Percentiles rank a stretch among this genome's conserved stretches.
Conservation (phyloP, 2,113 vertebrate genomes). For the Macaca mulatta region DNA sequence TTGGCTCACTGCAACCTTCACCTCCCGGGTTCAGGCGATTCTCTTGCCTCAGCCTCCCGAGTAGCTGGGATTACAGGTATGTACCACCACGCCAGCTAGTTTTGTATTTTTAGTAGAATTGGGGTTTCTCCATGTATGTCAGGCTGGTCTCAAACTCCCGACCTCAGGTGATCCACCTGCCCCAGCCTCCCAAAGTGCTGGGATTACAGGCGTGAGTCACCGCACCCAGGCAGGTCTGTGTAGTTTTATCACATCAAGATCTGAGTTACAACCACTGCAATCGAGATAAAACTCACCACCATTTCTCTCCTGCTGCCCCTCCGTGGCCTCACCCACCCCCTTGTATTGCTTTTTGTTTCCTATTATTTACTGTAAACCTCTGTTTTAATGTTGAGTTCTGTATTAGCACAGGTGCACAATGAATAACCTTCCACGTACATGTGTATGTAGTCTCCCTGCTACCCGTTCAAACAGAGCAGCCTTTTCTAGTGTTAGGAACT, state of each 20-base stretch:
- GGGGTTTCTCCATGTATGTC: no score
- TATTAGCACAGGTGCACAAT: accelerated
- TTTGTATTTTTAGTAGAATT: no score
- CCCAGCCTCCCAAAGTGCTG: no score
- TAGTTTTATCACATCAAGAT: neutral
- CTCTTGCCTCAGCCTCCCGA: no score
- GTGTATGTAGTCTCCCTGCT: accelerated
- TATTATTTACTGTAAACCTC: accelerated
- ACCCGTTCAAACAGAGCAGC: accelerated
- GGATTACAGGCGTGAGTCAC: no score
- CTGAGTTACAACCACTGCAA: neutral
- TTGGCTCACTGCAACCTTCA: no score
- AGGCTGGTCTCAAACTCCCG: no score
- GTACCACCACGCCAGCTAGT: no score
- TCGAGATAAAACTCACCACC: neutral
- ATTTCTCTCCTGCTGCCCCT: neutral
- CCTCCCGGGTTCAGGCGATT: no score
- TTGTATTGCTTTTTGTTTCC: neutral
- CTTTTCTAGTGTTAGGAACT: neutral
- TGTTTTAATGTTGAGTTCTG: accelerated
- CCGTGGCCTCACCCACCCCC: neutral
- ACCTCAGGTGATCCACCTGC: no score
- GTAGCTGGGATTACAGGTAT: no score
- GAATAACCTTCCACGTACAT: accelerated
- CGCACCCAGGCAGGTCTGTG: accelerated